phyloP scores from a whole-genome alignment of 2,113 vertebrate genomes.

The Alosa alosa region DNA sequence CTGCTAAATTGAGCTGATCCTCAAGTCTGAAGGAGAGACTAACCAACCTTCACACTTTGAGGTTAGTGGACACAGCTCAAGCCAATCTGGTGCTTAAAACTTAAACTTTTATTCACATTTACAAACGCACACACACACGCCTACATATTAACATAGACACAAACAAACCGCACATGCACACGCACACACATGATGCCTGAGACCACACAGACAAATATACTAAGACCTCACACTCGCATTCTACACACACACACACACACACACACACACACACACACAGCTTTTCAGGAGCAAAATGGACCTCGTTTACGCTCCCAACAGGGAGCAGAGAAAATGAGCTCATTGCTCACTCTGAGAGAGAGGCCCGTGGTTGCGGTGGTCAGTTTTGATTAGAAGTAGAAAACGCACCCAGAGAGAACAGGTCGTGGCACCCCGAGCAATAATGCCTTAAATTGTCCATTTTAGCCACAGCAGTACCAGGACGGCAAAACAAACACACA shows the following conservation, averaged over 20 bases:
- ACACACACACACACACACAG: no score
- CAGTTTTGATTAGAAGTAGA: not conserved
- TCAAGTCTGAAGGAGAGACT: not conserved
- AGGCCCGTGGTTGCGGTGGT: not conserved
- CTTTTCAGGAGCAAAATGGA: not conserved
- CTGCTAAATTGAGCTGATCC: not conserved
- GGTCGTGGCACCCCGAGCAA: not conserved
- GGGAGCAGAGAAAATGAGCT: not conserved
- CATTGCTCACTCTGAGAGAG: not conserved
- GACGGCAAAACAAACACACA: not conserved
- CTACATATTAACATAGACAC: not conserved
- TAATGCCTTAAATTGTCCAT: constrained; percentile 2
- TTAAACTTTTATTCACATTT: not conserved
- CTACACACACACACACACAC: no score
- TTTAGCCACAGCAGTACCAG: not conserved
- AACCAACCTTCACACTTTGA: not conserved
- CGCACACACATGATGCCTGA: no score
- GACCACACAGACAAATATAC: no score
- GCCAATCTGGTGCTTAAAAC: not conserved
- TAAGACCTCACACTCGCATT: no score
- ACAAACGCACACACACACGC: not conserved
- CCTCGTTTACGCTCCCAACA: not conserved
- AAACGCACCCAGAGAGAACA: not conserved
- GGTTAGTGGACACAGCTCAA: not conserved
- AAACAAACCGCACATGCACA: no score